phyloP scores from a whole-genome alignment of 2,113 vertebrate genomes.

The Tachuris rubrigastra region DNA sequence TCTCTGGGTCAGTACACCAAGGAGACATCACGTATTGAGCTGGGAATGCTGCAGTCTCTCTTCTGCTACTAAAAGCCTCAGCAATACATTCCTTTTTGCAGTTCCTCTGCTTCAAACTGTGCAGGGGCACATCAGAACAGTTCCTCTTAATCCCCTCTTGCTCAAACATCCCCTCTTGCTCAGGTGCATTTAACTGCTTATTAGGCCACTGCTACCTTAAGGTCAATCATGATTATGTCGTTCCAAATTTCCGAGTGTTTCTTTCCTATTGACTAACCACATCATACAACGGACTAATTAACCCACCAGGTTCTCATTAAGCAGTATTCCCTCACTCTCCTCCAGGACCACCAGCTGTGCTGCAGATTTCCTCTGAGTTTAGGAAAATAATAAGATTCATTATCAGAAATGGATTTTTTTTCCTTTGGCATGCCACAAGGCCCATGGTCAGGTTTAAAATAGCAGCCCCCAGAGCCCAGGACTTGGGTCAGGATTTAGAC shows the following conservation, averaged over 20 bases:
- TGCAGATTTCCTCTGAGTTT: conserved; percentile 47
- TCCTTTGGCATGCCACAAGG: background rate
- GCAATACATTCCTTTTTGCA: background rate
- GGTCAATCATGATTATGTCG: background rate
- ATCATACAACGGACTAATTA: conserved; percentile 40
- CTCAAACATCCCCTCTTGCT: conserved; percentile 1
- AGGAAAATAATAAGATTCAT: conserved; percentile 36
- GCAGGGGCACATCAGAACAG: background rate
- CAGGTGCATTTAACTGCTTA: conserved; percentile 1
- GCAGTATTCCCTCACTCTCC: background rate
- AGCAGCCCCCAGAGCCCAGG: background rate
- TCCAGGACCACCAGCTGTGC: conserved; percentile 31
- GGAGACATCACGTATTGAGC: background rate
- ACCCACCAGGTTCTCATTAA: conserved; percentile 52
- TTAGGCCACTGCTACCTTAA: background rate
- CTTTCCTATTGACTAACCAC: conserved; percentile 20
- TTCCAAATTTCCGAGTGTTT: background rate
- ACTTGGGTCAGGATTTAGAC: background rate
- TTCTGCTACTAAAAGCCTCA: background rate
- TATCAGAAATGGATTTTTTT: background rate
- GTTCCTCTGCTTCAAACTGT: background rate
- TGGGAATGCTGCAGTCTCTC: background rate
- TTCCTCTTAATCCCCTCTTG: background rate
- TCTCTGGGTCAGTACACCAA: background rate
- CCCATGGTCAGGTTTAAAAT: background rate